Evolutionary conservation across 2,888 invertebrate genomes (phyloP).

Genomic region (Phymatocera aterrima): DNA sequence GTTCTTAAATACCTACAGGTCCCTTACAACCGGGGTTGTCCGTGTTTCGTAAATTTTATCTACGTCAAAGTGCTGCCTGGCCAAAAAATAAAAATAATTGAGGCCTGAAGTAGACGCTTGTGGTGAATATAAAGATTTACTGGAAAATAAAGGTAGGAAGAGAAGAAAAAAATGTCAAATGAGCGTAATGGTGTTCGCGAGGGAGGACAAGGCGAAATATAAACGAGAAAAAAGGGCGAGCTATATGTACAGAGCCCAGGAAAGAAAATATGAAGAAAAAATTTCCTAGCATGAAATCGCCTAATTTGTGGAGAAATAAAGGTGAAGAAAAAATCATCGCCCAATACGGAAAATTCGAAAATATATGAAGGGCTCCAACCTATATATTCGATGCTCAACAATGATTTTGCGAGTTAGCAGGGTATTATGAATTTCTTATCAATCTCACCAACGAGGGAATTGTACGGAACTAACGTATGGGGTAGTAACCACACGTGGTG

Average conservation of each 20-base stretch:
- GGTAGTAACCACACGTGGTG: not conserved
- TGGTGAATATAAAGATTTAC: not conserved
- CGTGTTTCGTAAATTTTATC: not conserved
- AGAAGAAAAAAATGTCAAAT: not conserved
- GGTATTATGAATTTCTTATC: not conserved
- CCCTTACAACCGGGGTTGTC: too few relatives aligned
- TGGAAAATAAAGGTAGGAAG: not conserved
- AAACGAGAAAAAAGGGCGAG: not conserved
- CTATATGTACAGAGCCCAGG: not conserved
- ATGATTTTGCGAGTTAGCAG: not conserved
- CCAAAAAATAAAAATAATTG: not conserved
- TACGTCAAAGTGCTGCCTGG: not conserved
- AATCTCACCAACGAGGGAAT: not conserved
- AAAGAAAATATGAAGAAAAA: not conserved
- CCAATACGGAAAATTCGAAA: not conserved
- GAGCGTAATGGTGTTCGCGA: not conserved
- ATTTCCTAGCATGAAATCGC: not conserved
- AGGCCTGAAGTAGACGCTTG: not conserved
- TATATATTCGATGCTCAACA: not conserved
- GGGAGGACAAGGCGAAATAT: not conserved
- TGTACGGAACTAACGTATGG: not conserved
- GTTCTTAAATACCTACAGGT: not conserved
- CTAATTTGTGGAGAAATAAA: not conserved
- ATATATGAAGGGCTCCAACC: not conserved
- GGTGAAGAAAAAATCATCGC: not conserved